Conservation (phyloP, 2,888 invertebrate species). For the Phania funesta region DNA sequence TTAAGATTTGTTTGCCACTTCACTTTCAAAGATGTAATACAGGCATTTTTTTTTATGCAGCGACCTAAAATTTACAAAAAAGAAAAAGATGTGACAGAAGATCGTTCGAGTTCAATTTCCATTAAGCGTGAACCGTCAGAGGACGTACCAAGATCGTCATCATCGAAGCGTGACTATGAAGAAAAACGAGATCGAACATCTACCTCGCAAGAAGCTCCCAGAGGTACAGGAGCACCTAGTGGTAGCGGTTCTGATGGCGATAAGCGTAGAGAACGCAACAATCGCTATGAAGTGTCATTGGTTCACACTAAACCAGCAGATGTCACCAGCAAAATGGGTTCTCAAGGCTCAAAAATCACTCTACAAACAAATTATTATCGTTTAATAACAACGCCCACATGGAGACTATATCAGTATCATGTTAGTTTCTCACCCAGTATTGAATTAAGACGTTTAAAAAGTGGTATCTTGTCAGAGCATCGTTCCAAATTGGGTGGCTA, state of each 20-base stretch:
- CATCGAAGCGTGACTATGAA: conserved; percentile 31
- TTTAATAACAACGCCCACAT: conserved; percentile 84
- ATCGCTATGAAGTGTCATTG: conserved; percentile 72
- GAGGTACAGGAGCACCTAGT: neutral
- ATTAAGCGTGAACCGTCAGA: conserved; percentile 60
- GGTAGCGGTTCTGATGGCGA: conserved; percentile 18
- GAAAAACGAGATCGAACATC: conserved; percentile 43
- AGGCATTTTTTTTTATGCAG: conserved; percentile 39
- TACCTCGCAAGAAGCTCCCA: conserved; percentile 3
- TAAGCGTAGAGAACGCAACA: conserved; percentile 47
- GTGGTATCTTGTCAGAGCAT: conserved; percentile 83
- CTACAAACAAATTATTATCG: conserved; percentile 87
- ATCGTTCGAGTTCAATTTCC: conserved; percentile 23
- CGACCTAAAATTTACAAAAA: conserved; percentile 53
- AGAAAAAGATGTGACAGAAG: conserved; percentile 37
- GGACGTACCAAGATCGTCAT: conserved; percentile 39
- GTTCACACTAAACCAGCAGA: conserved; percentile 76
- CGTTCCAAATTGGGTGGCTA: conserved; percentile 83
- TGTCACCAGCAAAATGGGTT: conserved; percentile 80
- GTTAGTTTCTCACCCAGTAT: conserved; percentile 88
- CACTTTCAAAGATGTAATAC: too few relatives aligned
- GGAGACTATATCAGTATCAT: conserved; percentile 87
- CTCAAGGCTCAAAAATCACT: conserved; percentile 81
- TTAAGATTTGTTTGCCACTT: too few relatives aligned
- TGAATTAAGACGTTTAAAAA: conserved; percentile 84